Conservation (phyloP, 2,888 invertebrate species). For the Baccha elongata region DNA sequence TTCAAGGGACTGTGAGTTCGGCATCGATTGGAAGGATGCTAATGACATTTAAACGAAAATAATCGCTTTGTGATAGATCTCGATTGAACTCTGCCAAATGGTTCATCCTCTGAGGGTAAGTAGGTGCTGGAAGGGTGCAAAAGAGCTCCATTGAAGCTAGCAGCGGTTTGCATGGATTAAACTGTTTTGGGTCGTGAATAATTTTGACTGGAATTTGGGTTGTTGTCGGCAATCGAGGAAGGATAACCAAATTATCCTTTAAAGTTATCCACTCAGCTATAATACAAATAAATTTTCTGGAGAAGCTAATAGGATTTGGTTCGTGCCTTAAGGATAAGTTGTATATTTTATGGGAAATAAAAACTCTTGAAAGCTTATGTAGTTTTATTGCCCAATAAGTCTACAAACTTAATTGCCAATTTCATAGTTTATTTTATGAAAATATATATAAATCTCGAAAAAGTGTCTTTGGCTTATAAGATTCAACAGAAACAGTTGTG, state of each 20-base stretch:
- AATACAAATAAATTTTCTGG: conserved; percentile 7
- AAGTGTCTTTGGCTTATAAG: background rate
- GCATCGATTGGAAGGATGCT: conserved; percentile 26
- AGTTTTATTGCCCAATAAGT: conserved; percentile 10
- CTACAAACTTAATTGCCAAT: conserved; percentile 11
- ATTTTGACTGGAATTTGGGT: conserved; percentile 21
- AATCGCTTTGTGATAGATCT: conserved; percentile 35
- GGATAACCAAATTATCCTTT: conserved; percentile 19
- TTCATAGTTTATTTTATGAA: background rate
- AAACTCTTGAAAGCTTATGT: background rate
- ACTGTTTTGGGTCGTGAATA: conserved; percentile 18
- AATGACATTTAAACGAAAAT: conserved; percentile 35
- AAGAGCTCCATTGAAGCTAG: conserved; percentile 15
- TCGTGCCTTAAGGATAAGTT: background rate
- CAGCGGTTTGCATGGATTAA: conserved; percentile 18
- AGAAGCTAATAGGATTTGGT: background rate
- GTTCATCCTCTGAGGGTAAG: conserved; percentile 1
- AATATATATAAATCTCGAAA: too few species aligned
- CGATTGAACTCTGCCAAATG: conserved; percentile 18
- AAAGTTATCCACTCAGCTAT: conserved; percentile 9
- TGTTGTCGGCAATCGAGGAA: conserved; percentile 19
- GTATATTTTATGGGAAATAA: background rate
- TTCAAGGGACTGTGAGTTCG: conserved; percentile 13
- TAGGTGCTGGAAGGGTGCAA: conserved; percentile 21
- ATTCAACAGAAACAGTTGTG: background rate